Conservation (phyloP, 2,888 invertebrate species). For the Synergus umbraculus region DNA sequence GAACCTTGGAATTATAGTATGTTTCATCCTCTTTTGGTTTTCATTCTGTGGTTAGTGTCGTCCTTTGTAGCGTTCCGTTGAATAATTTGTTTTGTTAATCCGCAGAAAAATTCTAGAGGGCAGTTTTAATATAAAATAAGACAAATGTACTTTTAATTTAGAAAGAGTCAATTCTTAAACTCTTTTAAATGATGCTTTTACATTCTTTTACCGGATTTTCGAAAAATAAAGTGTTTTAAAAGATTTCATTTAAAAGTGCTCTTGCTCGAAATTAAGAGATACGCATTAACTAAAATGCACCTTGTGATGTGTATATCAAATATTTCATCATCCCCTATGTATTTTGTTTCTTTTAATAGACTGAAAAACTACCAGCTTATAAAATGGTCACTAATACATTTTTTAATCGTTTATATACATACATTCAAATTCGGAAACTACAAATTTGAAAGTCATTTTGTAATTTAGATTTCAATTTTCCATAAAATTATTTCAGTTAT, state of each 20-base stretch:
- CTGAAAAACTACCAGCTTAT: background rate
- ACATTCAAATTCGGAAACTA: background rate
- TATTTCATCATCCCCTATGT: background rate
- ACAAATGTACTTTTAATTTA: no score
- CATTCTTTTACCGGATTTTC: no score
- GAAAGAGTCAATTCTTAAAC: no score
- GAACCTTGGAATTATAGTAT: slow-evolving; percentile 31
- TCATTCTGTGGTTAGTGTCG: background rate
- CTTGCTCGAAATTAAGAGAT: background rate
- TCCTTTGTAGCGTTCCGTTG: background rate
- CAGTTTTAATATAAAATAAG: background rate
- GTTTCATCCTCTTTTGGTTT: background rate
- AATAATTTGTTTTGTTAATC: background rate
- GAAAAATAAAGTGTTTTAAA: background rate
- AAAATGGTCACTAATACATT: background rate
- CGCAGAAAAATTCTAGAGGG: background rate
- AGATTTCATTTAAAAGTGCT: background rate
- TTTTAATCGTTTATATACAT: background rate
- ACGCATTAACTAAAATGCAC: background rate
- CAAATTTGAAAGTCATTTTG: no score
- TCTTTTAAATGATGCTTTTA: no score
- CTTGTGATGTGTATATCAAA: background rate
- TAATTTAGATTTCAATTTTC: background rate
- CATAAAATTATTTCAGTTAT: slow-evolving; percentile 7
- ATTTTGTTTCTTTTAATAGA: background rate